These are phyloP conservation scores for Muntiacus muntjak DNA, from an alignment of 2,113 vertebrate species.

Conservation along the genomic window DNA sequence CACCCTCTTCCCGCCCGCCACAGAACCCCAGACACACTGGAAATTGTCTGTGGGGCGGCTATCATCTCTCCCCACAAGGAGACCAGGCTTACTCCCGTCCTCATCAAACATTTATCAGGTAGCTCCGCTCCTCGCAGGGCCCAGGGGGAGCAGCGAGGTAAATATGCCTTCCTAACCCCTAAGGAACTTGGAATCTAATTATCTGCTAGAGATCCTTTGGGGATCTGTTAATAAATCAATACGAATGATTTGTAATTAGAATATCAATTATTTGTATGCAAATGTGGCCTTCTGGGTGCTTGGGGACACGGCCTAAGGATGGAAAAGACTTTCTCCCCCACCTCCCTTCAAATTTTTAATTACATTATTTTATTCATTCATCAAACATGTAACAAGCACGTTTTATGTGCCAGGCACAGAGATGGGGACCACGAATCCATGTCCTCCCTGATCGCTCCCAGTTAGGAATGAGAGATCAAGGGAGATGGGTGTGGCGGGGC, in stretches of 20 bases:
- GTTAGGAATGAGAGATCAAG: not conserved
- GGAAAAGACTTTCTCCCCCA: not conserved
- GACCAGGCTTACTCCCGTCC: not conserved
- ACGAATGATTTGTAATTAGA: slow-evolving; percentile 73
- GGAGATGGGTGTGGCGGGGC: fast-evolving
- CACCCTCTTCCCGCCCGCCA: fast-evolving
- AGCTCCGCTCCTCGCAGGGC: not conserved
- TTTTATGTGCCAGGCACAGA: not conserved
- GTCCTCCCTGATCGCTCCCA: not conserved
- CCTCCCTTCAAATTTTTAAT: slow-evolving; percentile 41
- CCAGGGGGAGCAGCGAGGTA: not conserved
- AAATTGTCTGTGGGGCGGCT: not conserved
- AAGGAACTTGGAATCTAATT: slow-evolving; percentile 51
- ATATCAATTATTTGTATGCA: slow-evolving; percentile 73
- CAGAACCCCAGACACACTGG: not conserved
- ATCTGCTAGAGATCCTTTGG: slow-evolving; percentile 55
- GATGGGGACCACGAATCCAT: not conserved
- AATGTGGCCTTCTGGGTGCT: slow-evolving; percentile 63
- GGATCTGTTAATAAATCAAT: slow-evolving; percentile 74
- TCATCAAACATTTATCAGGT: not conserved
- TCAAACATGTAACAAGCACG: slow-evolving; percentile 56
- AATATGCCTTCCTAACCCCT: not conserved
- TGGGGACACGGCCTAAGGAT: slow-evolving; percentile 40
- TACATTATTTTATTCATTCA: slow-evolving; percentile 58
- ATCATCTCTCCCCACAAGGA: not conserved